Evolutionary conservation across 2,113 vertebrate genomes (phyloP).

Genomic region (Hiodon tergisus): DNA sequence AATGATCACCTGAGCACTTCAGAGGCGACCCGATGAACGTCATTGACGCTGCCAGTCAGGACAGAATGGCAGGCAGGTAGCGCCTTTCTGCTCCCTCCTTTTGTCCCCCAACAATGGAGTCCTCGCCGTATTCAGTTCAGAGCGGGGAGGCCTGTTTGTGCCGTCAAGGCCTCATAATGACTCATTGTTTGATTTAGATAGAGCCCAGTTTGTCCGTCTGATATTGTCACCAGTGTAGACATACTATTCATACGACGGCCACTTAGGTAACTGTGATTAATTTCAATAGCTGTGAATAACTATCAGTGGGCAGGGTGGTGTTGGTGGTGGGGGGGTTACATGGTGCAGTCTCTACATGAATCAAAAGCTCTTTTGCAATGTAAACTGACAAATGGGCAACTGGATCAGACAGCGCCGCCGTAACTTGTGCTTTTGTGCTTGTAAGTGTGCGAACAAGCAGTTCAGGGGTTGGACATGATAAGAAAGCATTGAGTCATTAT

Average conservation of each 20-base stretch:
- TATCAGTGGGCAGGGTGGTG: conserved; percentile 6
- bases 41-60: conserved; percentile 66
- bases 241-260: conserved; percentile 61
- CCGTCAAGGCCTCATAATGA: conserved; percentile 77
- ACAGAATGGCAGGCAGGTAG: conserved; percentile 69
- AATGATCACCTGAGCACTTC: conserved; percentile 73
- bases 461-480: not conserved
- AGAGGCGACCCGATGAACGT: conserved; percentile 71
- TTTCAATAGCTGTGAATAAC: conserved; percentile 62
- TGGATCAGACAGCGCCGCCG: conserved; percentile 19
- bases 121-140: conserved; percentile 70
- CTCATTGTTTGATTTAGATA: conserved; percentile 87
- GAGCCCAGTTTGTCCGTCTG: conserved; percentile 72
- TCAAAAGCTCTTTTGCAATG: conserved; percentile 24
- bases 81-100: conserved; percentile 71
- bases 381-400: conserved; percentile 20
- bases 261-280: conserved; percentile 74
- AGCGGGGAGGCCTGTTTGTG: conserved; percentile 73
- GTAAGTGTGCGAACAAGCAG: not conserved
- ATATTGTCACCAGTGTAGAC: conserved; percentile 65
- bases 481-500: not conserved
- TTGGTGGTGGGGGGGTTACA: not conserved
- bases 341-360: conserved; percentile 24
- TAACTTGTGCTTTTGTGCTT: conserved; percentile 23
- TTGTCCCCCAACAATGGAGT: conserved; percentile 79